These are phyloP conservation scores for Dendrolimus punctatus DNA, from an alignment of 1,140 invertebrate species.

Conservation along the genomic window DNA sequence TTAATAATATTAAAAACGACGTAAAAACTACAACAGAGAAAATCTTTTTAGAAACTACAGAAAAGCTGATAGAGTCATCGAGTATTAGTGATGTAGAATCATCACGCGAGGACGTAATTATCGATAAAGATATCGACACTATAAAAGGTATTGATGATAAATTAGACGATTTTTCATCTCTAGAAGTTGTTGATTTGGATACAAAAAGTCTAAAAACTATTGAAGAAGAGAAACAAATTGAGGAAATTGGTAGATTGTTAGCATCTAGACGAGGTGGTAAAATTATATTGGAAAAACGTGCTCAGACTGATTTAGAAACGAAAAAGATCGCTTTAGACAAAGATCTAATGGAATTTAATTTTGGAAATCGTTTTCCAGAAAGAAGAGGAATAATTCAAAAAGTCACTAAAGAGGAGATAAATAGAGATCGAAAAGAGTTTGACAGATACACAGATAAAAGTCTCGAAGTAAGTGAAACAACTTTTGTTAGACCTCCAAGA, in stretches of 20 bases:
- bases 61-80: conserved; percentile 8
- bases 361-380: conserved; percentile 53
- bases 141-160: conserved; percentile 63
- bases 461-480: conserved; percentile 59
- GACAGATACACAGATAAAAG: conserved; percentile 46
- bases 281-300: conserved; percentile 53
- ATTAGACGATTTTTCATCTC: conserved; percentile 54
- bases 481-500: conserved; percentile 53
- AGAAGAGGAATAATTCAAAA: conserved; percentile 47
- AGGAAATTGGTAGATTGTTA: conserved; percentile 62
- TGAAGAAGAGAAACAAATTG: conserved; percentile 67
- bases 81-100: conserved; percentile 24
- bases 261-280: conserved; percentile 53
- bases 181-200: conserved; percentile 65
- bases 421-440: conserved; percentile 18
- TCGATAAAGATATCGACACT: conserved; percentile 23
- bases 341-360: conserved; percentile 50
- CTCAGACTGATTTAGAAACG: conserved; percentile 54
- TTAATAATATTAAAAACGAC: conserved; percentile 21
- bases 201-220: conserved; percentile 52
- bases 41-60: conserved; percentile 10
- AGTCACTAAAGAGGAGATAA: conserved; percentile 59
- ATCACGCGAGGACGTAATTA: conserved; percentile 20
- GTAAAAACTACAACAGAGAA: conserved; percentile 6
- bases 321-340: conserved; percentile 53